Evolutionary conservation across 2,113 vertebrate genomes (phyloP).

Genomic region (Cercocebus atys): DNA sequence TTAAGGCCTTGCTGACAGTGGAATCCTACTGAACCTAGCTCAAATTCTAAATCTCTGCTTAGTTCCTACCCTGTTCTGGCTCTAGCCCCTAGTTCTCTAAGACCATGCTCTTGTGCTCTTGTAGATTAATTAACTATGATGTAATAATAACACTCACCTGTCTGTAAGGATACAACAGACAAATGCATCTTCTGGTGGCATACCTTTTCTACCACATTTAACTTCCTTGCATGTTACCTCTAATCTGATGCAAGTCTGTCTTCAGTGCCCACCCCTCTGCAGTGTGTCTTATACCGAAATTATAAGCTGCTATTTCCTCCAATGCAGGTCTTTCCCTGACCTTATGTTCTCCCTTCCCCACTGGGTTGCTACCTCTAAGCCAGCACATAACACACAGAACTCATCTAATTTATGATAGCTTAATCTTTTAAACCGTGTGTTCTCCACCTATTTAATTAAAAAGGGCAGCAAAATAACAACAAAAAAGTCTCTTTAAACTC

Average conservation of each 20-base stretch:
- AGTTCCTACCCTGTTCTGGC: not conserved
- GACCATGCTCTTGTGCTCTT: not conserved
- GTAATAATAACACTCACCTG: not conserved
- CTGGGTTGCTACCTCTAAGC: not conserved
- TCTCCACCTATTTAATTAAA: constrained; percentile 2
- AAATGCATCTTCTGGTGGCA: not conserved
- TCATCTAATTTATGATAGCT: not conserved
- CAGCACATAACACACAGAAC: not conserved
- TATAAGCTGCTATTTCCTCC: not conserved
- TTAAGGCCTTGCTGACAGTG: not conserved
- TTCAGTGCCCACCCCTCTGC: not conserved
- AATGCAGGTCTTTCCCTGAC: not conserved
- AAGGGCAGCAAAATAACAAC: not conserved
- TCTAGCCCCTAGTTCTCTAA: not conserved
- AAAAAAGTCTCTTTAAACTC: not conserved
- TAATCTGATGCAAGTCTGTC: not conserved
- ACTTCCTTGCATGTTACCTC: not conserved
- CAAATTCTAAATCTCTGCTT: not conserved
- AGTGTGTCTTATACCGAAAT: not conserved
- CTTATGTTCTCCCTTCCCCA: not conserved
- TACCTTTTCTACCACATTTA: not conserved
- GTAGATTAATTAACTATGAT: not conserved
- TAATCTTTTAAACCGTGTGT: not conserved
- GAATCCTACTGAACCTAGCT: not conserved
- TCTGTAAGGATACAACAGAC: not conserved